Percentiles rank a stretch among this genome's conserved stretches.
Conservation (phyloP, 2,888 invertebrate genomes). For the Villa cingulata region DNA sequence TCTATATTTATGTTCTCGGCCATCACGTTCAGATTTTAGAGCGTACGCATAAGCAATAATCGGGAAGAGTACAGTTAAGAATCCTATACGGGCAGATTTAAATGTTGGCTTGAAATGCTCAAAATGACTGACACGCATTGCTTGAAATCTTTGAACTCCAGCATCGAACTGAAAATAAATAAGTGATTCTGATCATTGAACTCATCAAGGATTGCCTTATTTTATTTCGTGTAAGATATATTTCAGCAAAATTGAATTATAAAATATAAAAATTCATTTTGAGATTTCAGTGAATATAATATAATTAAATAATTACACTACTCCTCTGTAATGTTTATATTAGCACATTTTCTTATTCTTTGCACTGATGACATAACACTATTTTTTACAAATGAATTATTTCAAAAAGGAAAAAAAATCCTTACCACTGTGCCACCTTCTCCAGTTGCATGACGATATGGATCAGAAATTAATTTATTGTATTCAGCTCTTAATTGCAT, state of each 20-base stretch:
- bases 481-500: slow-evolving; percentile 47
- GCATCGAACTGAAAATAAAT: slow-evolving; percentile 59
- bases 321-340: too few species aligned
- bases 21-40: slow-evolving; percentile 40
- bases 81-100: slow-evolving; percentile 40
- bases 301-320: too few species aligned
- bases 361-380: slow-evolving; percentile 29
- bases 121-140: slow-evolving; percentile 51
- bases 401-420: background rate
- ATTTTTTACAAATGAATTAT: background rate
- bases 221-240: background rate
- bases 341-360: too few species aligned
- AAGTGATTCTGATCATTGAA: background rate
- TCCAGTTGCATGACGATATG: slow-evolving; percentile 49
- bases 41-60: slow-evolving; percentile 41
- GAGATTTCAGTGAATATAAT: too few species aligned
- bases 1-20: slow-evolving; percentile 45
- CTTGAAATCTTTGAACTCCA: slow-evolving; percentile 57
- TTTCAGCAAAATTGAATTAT: too few species aligned
- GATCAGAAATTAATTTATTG: slow-evolving; percentile 55
- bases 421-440: slow-evolving; percentile 61
- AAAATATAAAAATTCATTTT: too few species aligned
- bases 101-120: slow-evolving; percentile 55
- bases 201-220: background rate
- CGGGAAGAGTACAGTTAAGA: slow-evolving; percentile 42